Base-by-base conservation (phyloP, 1,140 invertebrate species). In the Archivesica marissinica region DNA sequence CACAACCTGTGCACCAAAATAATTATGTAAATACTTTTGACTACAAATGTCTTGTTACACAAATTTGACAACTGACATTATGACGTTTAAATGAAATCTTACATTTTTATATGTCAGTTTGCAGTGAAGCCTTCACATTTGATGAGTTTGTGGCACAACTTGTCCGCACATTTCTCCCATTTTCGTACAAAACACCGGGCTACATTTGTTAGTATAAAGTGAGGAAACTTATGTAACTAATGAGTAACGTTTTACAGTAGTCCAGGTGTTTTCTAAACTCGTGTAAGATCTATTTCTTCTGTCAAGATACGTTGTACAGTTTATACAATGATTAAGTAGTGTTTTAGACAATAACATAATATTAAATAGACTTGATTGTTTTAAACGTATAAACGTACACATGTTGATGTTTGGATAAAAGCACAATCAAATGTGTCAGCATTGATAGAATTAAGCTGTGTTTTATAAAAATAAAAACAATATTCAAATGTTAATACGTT, bases 1-100 rank as follows among this genome's bases (percentile, higher is more conserved):
- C 9, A 25, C 9, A 7, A 59, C 2, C 54, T 64, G 59, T 64
- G 38, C 7, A 33, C 30, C 7, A 17, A 0, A 20, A 13, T 56
- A 30, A 59, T 76, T 76, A 76, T 76, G 74, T 52, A 75, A 75
- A 75, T 75, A 56, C 39, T 1, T 35, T 54, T 54, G 25, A 20
- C 72, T 54, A 75, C 72, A 75, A 54, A 56, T 76, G 74, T 76
- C 74, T 76, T 56, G 50, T 76, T 59, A 76, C 23, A 39, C 23
- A 1, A 11, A 39, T 7, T 11, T 75, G 80, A 64, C 80, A 83
- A 23, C 15, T 75, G 80, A 56, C 70, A 72, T 59, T 41, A 47
- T 75, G 80, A 83, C 68, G 54, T 83, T 83, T 64, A 83, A 74
- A 28, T 64, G 80, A 74, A 64, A 75, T 59, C 47, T 70, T 50